A percentile compares a stretch with the other conserved stretches of the same genome.
phyloP scores from a whole-genome alignment of 2,888 invertebrate species.

The Cosmia pyralina region DNA sequence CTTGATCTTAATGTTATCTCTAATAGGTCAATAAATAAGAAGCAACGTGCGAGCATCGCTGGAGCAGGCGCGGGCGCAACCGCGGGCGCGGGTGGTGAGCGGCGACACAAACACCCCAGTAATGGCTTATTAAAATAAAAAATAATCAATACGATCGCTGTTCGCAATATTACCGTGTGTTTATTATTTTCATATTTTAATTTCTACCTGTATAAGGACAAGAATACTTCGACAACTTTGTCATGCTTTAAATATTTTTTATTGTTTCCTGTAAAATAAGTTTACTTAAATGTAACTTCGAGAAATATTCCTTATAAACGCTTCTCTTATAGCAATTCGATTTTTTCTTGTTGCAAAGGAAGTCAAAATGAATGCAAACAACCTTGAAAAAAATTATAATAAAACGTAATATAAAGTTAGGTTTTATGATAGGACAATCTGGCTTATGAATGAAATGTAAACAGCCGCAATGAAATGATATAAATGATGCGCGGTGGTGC shows the following conservation, averaged over 20 bases:
- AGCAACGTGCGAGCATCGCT: constrained; percentile 89
- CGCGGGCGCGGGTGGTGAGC: constrained; percentile 37
- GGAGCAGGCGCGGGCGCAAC: constrained; percentile 29
- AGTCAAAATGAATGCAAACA: constrained; percentile 53
- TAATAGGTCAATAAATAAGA: constrained; percentile 90
- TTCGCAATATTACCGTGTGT: constrained; percentile 81
- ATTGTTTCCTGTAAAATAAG: constrained; percentile 32
- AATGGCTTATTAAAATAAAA: constrained; percentile 87
- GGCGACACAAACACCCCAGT: constrained; percentile 86
- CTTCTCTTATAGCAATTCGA: constrained; percentile 8
- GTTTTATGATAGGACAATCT: constrained; percentile 79
- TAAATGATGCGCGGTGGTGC: constrained; percentile 83
- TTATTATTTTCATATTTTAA: constrained; percentile 86
- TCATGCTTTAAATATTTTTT: constrained; percentile 43
- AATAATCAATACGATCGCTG: constrained; percentile 81
- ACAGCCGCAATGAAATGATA: constrained; percentile 88
- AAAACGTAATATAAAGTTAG: constrained; percentile 73
- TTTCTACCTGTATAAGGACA: constrained; percentile 61
- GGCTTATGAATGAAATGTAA: constrained; percentile 88
- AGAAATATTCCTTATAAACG: constrained; percentile 30
- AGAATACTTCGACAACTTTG: constrained; percentile 38
- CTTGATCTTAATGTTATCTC: constrained; percentile 90
- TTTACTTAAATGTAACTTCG: constrained; percentile 32
- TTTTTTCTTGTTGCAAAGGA: constrained; percentile 36
- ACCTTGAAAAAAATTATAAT: constrained; percentile 65